Percentiles rank a stretch among this genome's conserved stretches.
Evolutionary conservation across 2,113 vertebrate species (phyloP).

Genomic region (Piprites chloris): DNA sequence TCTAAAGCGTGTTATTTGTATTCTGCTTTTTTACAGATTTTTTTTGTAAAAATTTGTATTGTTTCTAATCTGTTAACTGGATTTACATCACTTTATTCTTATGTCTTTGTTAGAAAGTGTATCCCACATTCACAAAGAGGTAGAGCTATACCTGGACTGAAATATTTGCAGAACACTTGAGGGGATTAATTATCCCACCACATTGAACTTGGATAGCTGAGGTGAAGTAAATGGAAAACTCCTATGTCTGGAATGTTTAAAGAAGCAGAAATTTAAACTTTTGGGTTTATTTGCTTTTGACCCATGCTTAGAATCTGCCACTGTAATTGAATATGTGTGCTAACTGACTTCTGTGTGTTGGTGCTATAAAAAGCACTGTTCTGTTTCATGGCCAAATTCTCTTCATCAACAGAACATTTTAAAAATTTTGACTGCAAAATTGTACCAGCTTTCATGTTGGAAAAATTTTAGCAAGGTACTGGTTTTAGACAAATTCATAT

Average conservation of each 20-base stretch:
- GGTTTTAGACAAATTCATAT: background rate
- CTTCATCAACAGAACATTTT: background rate
- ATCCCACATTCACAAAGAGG: background rate
- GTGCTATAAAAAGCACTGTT: conserved; percentile 7
- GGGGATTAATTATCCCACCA: conserved; percentile 1
- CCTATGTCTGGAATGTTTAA: conserved; percentile 49
- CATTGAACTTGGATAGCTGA: conserved; percentile 29
- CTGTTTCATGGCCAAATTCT: conserved; percentile 27
- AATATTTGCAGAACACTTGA: conserved; percentile 12
- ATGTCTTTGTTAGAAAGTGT: background rate
- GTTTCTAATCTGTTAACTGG: background rate
- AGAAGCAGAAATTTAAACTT: conserved; percentile 39
- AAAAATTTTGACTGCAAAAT: conserved; percentile 20
- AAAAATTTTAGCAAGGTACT: conserved; percentile 8
- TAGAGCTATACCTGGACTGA: background rate
- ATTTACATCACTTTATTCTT: background rate
- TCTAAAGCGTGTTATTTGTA: background rate
- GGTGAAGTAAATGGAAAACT: conserved; percentile 58
- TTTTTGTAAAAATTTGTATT: background rate
- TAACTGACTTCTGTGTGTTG: background rate
- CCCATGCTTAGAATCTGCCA: conserved; percentile 59
- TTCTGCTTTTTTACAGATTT: background rate
- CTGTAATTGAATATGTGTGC: conserved; percentile 23
- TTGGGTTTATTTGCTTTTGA: conserved; percentile 58
- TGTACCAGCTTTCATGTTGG: background rate